Conservation (phyloP, 1,140 invertebrate species). For the Augochlora pura region DNA sequence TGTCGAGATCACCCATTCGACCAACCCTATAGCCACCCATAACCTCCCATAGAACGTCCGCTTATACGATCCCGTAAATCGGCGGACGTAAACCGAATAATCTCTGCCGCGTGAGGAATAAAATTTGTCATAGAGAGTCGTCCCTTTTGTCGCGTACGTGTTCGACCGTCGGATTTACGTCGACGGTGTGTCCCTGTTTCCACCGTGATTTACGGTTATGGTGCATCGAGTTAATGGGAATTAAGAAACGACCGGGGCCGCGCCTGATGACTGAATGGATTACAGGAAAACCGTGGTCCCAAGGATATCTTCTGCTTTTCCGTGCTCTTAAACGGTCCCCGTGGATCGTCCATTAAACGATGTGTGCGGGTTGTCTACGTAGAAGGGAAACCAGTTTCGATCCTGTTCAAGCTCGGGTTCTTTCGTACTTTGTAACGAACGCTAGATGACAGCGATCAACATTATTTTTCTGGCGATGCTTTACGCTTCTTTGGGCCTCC, state of each 20-base stretch:
- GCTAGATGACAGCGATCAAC: too few species aligned
- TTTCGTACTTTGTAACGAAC: not conserved
- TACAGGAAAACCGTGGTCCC: not conserved
- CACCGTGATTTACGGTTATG: slow-evolving; percentile 65
- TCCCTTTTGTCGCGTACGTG: slow-evolving; percentile 7
- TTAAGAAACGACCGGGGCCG: slow-evolving; percentile 45
- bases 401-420: too few species aligned
- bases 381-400: too few species aligned
- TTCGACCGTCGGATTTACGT: slow-evolving; percentile 55
- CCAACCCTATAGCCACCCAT: too few species aligned
- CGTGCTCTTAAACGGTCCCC: not conserved
- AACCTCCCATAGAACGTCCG: not conserved
- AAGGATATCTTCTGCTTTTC: not conserved
- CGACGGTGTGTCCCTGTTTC: slow-evolving; percentile 25
- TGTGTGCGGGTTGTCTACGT: not conserved
- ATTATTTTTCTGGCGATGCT: too few species aligned
- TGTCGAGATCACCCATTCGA: too few species aligned
- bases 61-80: slow-evolving; percentile 52
- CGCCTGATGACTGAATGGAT: not conserved
- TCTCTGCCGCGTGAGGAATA: slow-evolving; percentile 46
- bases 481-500: too few species aligned
- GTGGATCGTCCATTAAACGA: not conserved
- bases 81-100: slow-evolving; percentile 28
- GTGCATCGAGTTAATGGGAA: slow-evolving; percentile 55
- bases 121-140: slow-evolving; percentile 59